Percentiles rank a stretch among this genome's conserved stretches.
Conservation (phyloP, 2,797 vertebrate genomes). For the Macrochelys suwanniensis region DNA sequence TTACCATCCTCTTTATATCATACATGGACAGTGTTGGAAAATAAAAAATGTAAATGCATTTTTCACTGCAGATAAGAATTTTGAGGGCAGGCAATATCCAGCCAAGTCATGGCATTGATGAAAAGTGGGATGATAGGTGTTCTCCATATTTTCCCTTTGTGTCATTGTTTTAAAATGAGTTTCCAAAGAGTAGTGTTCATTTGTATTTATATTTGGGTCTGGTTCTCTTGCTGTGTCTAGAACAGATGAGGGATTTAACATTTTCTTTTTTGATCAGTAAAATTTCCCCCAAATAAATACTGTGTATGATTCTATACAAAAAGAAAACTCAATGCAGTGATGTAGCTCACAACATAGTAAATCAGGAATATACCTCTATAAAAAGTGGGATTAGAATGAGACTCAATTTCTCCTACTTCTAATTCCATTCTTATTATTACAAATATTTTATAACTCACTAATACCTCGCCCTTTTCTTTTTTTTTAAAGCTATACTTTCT, state of each 20-base stretch:
- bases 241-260: not conserved
- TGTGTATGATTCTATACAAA: not conserved
- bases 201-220: not conserved
- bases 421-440: not conserved
- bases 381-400: not conserved
- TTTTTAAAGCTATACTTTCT: not conserved
- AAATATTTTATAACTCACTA: slow-evolving; percentile 37
- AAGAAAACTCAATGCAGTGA: not conserved
- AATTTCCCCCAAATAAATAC: not conserved
- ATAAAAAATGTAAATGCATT: no score
- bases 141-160: not conserved
- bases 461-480: not conserved
- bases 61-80: not conserved
- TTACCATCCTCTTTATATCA: not conserved
- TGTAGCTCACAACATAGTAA: not conserved
- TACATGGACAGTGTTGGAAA: not conserved
- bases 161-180: not conserved
- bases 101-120: not conserved
- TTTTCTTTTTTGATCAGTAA: not conserved
- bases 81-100: not conserved
- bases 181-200: not conserved
- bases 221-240: not conserved
- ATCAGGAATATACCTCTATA: not conserved
- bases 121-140: not conserved
- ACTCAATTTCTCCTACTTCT: not conserved